Evolutionary conservation across 2,797 vertebrate genomes (phyloP), one percentile per base, ranked within the genome.

Genomic region (Sternarchorhynchus goeldii): DNA sequence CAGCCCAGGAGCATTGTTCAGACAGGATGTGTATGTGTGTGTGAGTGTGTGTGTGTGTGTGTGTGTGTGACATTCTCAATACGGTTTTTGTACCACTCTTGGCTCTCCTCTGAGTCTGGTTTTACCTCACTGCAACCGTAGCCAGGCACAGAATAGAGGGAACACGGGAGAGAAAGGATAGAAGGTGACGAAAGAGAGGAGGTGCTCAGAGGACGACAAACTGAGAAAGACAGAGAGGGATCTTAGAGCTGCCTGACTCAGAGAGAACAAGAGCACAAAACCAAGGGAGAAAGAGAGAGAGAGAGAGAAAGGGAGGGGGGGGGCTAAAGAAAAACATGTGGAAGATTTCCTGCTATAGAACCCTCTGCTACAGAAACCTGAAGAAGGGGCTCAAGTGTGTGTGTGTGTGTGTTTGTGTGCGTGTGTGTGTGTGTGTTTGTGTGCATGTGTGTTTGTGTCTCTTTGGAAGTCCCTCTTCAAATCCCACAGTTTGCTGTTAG

Each of bases 1-100:
- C 79, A 76, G 62, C 76, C 71, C 59, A 78, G 56, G 34, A 75
- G 72, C 75, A 83, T 78, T 83, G 76, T 78, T 76, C 60, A 53
- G 65, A 64, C 58, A 57, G 73, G 70, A 77, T 65, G 70, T 74
- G 80, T 74, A 34, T 65, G 63, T 65, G 63, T 66, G 64, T 66
- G 64, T 41, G 64, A 41, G 34, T 41, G 36, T 39, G 64, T 66
- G 78, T 73, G 67, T 36, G 69, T 76, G 56, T 78, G 77, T 56
- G 67, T 76, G 65, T 73, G 77, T 79, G 57, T 55, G 20, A n/a
- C 5, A 58, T 29, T 50, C 72, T 83, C 63, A 83, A 78, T 83
- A 41, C 75, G 18, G 25, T 74, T 78, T 78, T 81, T 83, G 67
- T 83, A 72, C 73, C 68, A 70, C 74, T 73, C 75, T 73, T 74